phyloP scores from a whole-genome alignment of 2,888 invertebrate genomes.

The Eilema depressum region DNA sequence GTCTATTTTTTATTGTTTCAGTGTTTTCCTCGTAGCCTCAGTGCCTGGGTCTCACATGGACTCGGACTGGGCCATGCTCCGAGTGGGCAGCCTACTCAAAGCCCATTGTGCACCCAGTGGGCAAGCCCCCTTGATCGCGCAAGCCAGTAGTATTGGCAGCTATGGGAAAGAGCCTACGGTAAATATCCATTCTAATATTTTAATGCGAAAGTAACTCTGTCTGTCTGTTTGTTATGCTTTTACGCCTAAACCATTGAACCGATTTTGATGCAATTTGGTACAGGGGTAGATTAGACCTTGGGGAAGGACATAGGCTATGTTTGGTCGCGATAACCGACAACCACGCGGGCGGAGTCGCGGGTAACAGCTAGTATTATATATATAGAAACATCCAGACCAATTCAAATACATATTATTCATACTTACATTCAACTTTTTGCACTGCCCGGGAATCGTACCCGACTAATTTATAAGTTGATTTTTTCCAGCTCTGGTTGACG shows the following conservation, averaged over 20 bases:
- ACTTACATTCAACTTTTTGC: no score
- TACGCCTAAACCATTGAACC: no score
- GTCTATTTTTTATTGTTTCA: constrained; percentile 63
- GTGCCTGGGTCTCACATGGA: constrained; percentile 93
- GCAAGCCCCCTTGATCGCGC: constrained; percentile 90
- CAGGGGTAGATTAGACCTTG: no score
- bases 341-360: no score
- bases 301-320: no score
- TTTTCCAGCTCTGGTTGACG: constrained; percentile 90
- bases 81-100: constrained; percentile 88
- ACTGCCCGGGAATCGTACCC: neutral
- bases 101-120: constrained; percentile 84
- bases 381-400: no score
- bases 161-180: constrained; percentile 89
- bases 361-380: no score
- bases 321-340: no score
- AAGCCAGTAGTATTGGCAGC: constrained; percentile 97
- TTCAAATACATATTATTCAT: no score
- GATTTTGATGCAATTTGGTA: no score
- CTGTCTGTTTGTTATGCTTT: no score
- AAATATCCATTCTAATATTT: constrained; percentile 12
- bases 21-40: constrained; percentile 95
- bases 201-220: no score
- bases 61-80: constrained; percentile 88
- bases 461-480: neutral